phyloP scores from a whole-genome alignment of 2,113 vertebrate species.

The Aptenodytes patagonicus region DNA sequence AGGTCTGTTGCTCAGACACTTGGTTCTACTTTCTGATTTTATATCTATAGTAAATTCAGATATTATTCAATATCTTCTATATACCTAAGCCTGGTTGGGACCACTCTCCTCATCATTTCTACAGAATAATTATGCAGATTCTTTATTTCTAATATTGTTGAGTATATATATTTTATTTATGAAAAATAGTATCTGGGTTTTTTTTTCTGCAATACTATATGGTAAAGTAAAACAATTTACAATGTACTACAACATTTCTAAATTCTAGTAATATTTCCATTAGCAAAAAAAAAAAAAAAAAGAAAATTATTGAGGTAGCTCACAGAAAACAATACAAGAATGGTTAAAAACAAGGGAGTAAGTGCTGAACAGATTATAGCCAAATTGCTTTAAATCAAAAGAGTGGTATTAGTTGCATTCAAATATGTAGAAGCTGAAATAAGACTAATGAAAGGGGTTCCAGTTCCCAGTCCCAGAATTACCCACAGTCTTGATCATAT shows the following conservation, averaged over 20 bases:
- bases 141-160: not conserved
- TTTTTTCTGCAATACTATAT: not conserved
- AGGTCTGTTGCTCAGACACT: not conserved
- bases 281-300: not conserved
- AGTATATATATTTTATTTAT: not conserved
- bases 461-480: not conserved
- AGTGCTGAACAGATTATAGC: not conserved
- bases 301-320: rapidly evolving
- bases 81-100: not conserved
- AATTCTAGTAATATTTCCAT: not conserved
- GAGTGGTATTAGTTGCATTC: rapidly evolving
- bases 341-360: not conserved
- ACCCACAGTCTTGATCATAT: not conserved
- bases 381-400: not conserved
- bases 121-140: not conserved
- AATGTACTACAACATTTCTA: not conserved
- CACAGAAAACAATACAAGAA: not conserved
- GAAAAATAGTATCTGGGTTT: not conserved
- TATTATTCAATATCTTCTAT: not conserved
- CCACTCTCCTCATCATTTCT: not conserved
- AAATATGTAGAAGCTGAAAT: not conserved
- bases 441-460: not conserved
- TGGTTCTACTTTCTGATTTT: not conserved
- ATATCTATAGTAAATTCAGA: not conserved
- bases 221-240: not conserved